Evolutionary conservation across 2,113 vertebrate genomes (phyloP).

Genomic region (Ploceus nigricollis): DNA sequence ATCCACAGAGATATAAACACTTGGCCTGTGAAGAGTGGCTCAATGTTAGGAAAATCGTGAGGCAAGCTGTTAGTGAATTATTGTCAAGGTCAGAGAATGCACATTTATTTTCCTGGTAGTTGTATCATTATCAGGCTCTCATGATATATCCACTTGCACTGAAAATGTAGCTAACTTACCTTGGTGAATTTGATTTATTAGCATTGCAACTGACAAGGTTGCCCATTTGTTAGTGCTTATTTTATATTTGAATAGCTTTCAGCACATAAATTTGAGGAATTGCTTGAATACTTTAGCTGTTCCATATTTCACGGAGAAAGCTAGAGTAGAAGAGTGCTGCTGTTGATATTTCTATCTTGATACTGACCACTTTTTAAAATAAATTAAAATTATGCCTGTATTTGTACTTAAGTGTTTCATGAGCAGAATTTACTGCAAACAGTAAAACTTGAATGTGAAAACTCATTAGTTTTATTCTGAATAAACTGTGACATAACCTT

Average conservation of each 20-base stretch:
- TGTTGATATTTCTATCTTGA: conserved; percentile 72
- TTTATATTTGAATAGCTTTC: conserved; percentile 78
- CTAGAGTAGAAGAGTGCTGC: conserved; percentile 28
- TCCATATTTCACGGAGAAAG: conserved; percentile 69
- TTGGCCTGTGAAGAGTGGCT: conserved; percentile 28
- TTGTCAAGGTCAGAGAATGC: conserved; percentile 74
- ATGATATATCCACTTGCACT: conserved; percentile 73
- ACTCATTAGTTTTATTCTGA: neutral
- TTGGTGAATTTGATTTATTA: conserved; percentile 79
- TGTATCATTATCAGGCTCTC: conserved; percentile 72
- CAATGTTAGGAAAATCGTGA: conserved; percentile 49
- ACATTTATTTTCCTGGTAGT: conserved; percentile 71
- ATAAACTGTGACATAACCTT: neutral
- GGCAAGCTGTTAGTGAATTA: conserved; percentile 69
- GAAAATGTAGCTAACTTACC: conserved; percentile 76
- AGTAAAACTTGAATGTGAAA: neutral
- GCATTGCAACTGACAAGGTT: conserved; percentile 73
- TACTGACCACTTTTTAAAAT: conserved; percentile 24
- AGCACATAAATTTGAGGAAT: conserved; percentile 75
- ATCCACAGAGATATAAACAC: conserved; percentile 16
- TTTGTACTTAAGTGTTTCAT: neutral
- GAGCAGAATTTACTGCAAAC: neutral
- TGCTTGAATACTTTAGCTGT: conserved; percentile 67
- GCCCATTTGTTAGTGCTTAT: conserved; percentile 74
- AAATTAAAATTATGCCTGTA: neutral